Base-by-base conservation (phyloP, 2,113 vertebrate genomes). In the Dermatemys mawii region DNA sequence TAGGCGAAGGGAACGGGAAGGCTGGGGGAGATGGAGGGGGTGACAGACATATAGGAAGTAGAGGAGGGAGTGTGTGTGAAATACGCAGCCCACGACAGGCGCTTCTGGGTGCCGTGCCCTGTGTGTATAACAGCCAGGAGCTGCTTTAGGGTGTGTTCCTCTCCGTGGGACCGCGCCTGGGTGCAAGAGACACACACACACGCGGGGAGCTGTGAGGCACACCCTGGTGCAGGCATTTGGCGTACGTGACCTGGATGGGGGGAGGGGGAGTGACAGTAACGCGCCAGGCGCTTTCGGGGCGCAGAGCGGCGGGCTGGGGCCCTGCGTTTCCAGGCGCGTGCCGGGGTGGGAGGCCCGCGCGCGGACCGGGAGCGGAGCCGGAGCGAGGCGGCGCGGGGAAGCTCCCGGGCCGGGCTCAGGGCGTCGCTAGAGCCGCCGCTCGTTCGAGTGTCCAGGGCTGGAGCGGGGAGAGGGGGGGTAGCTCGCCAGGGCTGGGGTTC, bases 401-500 rank as follows among this genome's bases (percentile, higher is more conserved):
- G 54, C 26, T 27, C 26, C 26, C 26, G 11, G 26, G 54, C 54
- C 57, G 17, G 57, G 57, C 57, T 32, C 57, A 6, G 14, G 27
- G 55, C 55, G 27, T 29, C 11, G 3, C 55, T 57, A 13, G 55
- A 32, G 60, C 32, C 9, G 54, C 44, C 35, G 63, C 44, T 49
- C 60, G 87, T 73, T 78, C 49, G 22, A 21, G 55, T 10, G 35
- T 88, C 73, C n/a, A 38, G n/a, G 14, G 76, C 70, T 83, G 76
- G 81, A 13, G n/a, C n/a, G n/a, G n/a, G n/a, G n/a, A n/a, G n/a
- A n/a, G n/a, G n/a, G 89, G 41, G 48, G 57, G 73, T 27, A n/a
- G 63, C 78, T 80, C 63, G 89, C 81, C 84, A 79, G 4, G 75
- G 38, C 53, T 88, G 46, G 54, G 87, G 83, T 88, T 95, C 80